phyloP scores from a whole-genome alignment of 2,888 invertebrate species.

The Athalia cordata region DNA sequence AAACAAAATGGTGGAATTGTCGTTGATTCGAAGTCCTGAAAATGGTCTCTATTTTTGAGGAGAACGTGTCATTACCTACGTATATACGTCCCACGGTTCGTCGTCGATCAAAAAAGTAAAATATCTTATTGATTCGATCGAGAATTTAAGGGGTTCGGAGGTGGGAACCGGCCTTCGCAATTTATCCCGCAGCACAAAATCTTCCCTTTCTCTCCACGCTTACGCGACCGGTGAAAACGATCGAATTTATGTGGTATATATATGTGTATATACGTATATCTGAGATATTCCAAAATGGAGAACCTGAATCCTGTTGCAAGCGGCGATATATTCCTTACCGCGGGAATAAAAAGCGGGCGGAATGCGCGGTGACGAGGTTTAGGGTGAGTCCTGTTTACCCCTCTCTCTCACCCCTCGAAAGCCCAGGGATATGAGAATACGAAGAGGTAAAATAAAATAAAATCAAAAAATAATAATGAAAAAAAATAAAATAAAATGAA shows the following conservation, averaged over 20 bases:
- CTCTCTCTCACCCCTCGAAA: slow-evolving; percentile 53
- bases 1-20: no score
- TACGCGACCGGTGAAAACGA: no score
- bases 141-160: slow-evolving; percentile 48
- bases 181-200: no score
- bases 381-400: slow-evolving; percentile 48
- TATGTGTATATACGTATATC: no score
- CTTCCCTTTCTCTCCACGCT: no score
- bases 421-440: slow-evolving; percentile 25
- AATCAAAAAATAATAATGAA: not conserved
- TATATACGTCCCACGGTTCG: slow-evolving; percentile 59
- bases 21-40: not conserved
- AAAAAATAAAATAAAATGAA: not conserved
- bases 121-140: slow-evolving; percentile 52
- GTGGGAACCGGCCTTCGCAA: not conserved
- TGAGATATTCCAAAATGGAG: no score
- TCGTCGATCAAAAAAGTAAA: slow-evolving; percentile 58
- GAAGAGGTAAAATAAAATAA: not conserved
- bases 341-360: slow-evolving; percentile 63
- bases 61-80: slow-evolving; percentile 36
- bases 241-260: no score
- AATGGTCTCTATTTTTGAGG: slow-evolving; percentile 28
- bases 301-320: not conserved
- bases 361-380: slow-evolving; percentile 58
- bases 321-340: slow-evolving; percentile 28